These are phyloP conservation scores for Venustoraphidia nigricollis DNA, from an alignment of 2,888 invertebrate genomes.

Conservation along the genomic window DNA sequence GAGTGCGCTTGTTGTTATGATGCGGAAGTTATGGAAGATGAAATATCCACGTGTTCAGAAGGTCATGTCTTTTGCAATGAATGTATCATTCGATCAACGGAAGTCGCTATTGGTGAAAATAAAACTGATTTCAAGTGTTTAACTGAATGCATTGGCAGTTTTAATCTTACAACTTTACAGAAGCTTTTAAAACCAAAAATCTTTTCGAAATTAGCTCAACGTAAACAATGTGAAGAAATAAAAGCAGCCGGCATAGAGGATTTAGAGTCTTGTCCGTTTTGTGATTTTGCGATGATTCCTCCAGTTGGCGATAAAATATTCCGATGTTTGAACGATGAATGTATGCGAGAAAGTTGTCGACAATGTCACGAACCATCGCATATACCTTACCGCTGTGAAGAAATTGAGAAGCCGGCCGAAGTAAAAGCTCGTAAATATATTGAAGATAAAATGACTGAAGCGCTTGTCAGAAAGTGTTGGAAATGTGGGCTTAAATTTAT, in stretches of 20 bases:
- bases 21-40: constrained; percentile 30
- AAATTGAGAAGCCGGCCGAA: constrained; percentile 28
- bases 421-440: constrained; percentile 28
- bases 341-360: constrained; percentile 39
- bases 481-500: constrained; percentile 31
- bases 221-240: constrained; percentile 36
- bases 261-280: constrained; percentile 39
- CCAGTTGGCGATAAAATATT: constrained; percentile 29
- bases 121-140: constrained; percentile 30
- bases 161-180: constrained; percentile 21
- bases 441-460: constrained; percentile 38
- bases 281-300: constrained; percentile 37
- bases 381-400: constrained; percentile 33
- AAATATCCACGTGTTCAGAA: constrained; percentile 24
- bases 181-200: constrained; percentile 25
- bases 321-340: constrained; percentile 36
- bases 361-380: constrained; percentile 34
- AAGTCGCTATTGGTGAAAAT: constrained; percentile 26
- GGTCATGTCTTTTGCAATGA: constrained; percentile 30
- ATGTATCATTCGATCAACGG: constrained; percentile 26
- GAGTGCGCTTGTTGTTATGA: constrained; percentile 38
- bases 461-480: constrained; percentile 30
- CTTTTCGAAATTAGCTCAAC: constrained; percentile 31
- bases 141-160: constrained; percentile 21
- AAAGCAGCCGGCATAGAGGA: constrained; percentile 35